These are phyloP conservation scores for Notiomystis cincta DNA, from an alignment of 2,113 vertebrate genomes.

Conservation along the genomic window DNA sequence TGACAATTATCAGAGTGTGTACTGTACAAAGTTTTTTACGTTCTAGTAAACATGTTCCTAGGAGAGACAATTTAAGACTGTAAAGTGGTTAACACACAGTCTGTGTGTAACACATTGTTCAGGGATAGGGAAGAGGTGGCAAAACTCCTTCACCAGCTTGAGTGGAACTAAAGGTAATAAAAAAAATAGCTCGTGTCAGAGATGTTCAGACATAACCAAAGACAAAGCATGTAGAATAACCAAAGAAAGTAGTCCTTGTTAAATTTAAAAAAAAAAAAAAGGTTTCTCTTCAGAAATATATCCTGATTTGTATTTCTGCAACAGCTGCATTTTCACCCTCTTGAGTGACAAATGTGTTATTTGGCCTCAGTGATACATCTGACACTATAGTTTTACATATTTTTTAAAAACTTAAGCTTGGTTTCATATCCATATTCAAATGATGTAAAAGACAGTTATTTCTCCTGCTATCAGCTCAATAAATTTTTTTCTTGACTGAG, in stretches of 20 bases:
- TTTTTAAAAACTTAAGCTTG: not conserved
- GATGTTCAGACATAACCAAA: not conserved
- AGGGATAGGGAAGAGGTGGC: not conserved
- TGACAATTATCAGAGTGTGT: not conserved
- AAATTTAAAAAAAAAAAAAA: not conserved
- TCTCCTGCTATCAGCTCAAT: not conserved
- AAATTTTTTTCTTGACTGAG: not conserved
- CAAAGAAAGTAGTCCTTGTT: not conserved
- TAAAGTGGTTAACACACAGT: not conserved
- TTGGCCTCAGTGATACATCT: not conserved
- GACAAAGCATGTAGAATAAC: not conserved
- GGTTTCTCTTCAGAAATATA: not conserved
- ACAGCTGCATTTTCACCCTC: not conserved
- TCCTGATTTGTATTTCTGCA: not conserved
- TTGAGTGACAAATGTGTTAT: not conserved
- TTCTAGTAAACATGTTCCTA: not conserved
- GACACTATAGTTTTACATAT: not conserved
- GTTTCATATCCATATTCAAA: not conserved
- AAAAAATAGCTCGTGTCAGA: rapidly evolving
- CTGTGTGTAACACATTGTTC: rapidly evolving
- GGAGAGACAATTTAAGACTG: not conserved
- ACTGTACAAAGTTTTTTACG: not conserved
- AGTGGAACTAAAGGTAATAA: not conserved
- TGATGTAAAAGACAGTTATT: not conserved
- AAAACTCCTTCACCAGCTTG: not conserved